Evolutionary conservation across 2,888 invertebrate genomes (phyloP).

Genomic region (Zonitis immaculata): DNA sequence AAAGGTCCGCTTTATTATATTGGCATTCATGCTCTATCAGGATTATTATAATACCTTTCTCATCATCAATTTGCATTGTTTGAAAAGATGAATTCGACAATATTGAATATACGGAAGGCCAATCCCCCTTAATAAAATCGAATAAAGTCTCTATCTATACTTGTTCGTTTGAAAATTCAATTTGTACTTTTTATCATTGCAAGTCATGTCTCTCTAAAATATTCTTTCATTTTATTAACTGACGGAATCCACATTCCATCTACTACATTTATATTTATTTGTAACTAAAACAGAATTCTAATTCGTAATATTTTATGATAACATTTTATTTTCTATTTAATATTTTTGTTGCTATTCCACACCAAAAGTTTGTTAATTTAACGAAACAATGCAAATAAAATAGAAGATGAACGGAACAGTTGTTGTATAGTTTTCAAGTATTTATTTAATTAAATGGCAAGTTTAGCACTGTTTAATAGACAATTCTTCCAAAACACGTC

Average conservation of each 20-base stretch:
- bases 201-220: background rate
- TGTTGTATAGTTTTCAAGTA: slow-evolving; percentile 3
- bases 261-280: no score
- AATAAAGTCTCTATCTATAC: background rate
- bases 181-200: background rate
- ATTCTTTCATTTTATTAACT: background rate
- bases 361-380: background rate
- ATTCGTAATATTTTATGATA: no score
- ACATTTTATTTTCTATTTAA: no score
- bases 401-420: background rate
- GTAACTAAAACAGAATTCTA: no score
- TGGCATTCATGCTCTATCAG: no score
- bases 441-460: slow-evolving; percentile 12
- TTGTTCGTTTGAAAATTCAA: background rate
- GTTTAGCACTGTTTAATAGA: slow-evolving; percentile 8
- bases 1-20: background rate
- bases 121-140: background rate
- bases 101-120: background rate
- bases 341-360: no score
- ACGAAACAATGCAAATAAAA: background rate
- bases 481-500: slow-evolving; percentile 2
- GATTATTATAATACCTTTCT: background rate
- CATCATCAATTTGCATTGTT: background rate
- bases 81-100: background rate
- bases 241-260: no score